Base-by-base conservation (phyloP, 2,113 vertebrate species). In the Hippocampus guttulatus region DNA sequence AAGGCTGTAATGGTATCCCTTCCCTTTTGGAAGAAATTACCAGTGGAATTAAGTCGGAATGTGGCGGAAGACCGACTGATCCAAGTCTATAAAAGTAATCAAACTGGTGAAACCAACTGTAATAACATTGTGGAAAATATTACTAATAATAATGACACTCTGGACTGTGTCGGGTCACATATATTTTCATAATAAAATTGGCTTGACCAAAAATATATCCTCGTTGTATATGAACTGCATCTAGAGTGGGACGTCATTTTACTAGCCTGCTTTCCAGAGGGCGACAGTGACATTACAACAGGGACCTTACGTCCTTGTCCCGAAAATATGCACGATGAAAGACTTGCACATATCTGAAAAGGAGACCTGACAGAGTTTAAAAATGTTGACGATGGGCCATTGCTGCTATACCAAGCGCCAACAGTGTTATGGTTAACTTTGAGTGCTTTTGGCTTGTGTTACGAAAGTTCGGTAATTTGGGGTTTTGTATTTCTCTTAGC, bases 1-100 rank as follows among this genome's bases (percentile, higher is more conserved):
- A 71, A 77, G 82, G 66, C 30, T 51, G 49, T 43, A 74, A 60
- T 72, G 73, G 20, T 63, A 74, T 69, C 38, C 40, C 25, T 25
- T 62, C 23, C 61, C 51, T 51, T 78, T n/a, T 18, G 11, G 23
- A 52, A 68, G 40, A 70, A 60, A 47, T 58, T 9, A 38, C 40
- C 67, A 49, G n/a, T 21, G 27, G 20, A 81, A 70, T 66, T 60
- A 64, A 68, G 49, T 25, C 23, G 30, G 47, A 71, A 55, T 41
- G 15, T 74, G 68, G 68, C 58, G 69, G 49, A 80, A 47, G 47
- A 69, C 54, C 57, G 20, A 33, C 38, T 69, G 38, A 68, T 54
- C 72, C 62, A 55, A 70, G 72, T 76, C 45, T 33, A 67, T 63
- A 16, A 70, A 55, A 25, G 5, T 61, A 62, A 82, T 77, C 27